Evolutionary conservation across 2,797 vertebrate genomes (phyloP).

Genomic region (Phalanger gymnotis): DNA sequence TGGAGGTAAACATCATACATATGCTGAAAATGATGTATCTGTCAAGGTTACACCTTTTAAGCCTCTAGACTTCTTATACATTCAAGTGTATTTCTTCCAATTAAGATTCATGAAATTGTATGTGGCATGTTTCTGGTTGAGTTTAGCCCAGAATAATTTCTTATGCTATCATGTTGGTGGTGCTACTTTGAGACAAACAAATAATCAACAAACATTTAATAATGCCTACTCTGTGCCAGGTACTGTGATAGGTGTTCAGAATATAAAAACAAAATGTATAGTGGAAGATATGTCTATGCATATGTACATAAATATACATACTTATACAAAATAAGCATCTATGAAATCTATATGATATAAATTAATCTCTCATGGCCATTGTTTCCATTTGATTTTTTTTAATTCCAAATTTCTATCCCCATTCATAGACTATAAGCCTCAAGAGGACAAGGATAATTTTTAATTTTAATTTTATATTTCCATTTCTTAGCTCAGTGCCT

Average conservation of each 20-base stretch:
- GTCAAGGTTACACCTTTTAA: background rate
- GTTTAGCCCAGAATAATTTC: background rate
- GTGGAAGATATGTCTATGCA: background rate
- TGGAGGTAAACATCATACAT: background rate
- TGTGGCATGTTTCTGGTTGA: background rate
- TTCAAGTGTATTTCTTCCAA: background rate
- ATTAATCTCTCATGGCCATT: background rate
- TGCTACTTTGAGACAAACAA: background rate
- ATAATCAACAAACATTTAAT: background rate
- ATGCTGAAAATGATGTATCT: background rate
- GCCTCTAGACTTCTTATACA: background rate
- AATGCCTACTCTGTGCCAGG: background rate
- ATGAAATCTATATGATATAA: background rate
- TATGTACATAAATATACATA: background rate
- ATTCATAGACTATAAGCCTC: background rate
- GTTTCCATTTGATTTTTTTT: background rate
- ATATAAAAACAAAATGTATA: background rate
- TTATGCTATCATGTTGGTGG: background rate
- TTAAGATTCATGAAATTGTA: background rate
- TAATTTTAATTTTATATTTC: background rate
- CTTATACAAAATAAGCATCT: background rate
- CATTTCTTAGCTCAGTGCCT: background rate
- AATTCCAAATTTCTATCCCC: background rate
- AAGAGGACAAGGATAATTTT: background rate
- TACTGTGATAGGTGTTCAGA: background rate